Evolutionary conservation across 2,113 vertebrate genomes (phyloP), one percentile per base, ranked within the genome.

Genomic region (Gasterosteus aculeatus): DNA sequence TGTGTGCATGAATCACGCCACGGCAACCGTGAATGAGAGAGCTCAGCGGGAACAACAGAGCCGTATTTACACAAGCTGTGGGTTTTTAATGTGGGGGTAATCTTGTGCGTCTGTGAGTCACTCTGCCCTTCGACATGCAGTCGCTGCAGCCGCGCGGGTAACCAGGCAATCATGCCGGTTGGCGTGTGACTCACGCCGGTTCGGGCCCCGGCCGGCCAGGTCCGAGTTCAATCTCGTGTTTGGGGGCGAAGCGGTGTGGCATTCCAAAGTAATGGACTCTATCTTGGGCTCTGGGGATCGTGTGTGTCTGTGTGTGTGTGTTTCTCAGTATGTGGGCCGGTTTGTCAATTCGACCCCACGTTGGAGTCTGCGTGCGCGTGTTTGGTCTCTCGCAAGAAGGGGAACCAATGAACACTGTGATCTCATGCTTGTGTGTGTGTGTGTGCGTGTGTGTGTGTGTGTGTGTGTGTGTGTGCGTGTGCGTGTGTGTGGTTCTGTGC

Each of bases 41-140:
- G 69, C 78, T 83, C 71, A 61, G 84, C 61, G 33, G 80, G 86
- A 89, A 86, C 81, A 85, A 83, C 56, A 75, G 81, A 29, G 39
- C 64, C 49, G 51, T 82, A 82, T 92, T 89, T 88, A 85, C 76
- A 87, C 78, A 74, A 82, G 80, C 87, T 82, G 88, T 38, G 80
- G 88, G 76, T 82, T 88, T 26, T 76, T 87, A 90, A 91, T 87
- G 86, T 77, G 72, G 47, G 84, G 84, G 84, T 87, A 84, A 82
- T 88, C 71, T 81, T 62, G 76, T 82, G 75, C 79, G 51, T 79
- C 77, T 70, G 82, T 91, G 91, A 91, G 41, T 92, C 89, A 92
- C 70, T 76, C 58, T 29, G 82, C 67, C 83, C 85, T 81, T 65
- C 77, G 88, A 89, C 86, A 66, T 77, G 83, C 12, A 78, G 83